A percentile compares a stretch with the other conserved stretches of the same genome.
Conservation (phyloP, 1,140 invertebrate genomes). For the Pseudomyrmex cubaensis region DNA sequence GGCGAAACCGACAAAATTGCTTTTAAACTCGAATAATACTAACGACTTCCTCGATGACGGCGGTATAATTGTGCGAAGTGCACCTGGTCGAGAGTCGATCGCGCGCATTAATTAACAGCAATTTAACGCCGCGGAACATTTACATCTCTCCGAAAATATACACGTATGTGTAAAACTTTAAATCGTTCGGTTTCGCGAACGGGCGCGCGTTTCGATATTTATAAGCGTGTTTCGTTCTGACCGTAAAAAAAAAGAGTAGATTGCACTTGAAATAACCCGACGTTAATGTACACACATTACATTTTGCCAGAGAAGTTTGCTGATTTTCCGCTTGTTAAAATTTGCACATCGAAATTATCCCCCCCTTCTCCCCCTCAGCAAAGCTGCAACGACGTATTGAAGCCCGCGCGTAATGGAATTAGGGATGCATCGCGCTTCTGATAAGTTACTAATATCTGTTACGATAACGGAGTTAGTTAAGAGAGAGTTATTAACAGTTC, state of each 20-base stretch:
- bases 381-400: background rate
- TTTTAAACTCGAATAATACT: conserved; percentile 21
- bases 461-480: background rate
- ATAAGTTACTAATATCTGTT: conserved; percentile 9
- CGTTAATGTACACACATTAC: conserved; percentile 5
- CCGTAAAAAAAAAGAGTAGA: too few relatives aligned
- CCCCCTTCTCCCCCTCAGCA: too few relatives aligned
- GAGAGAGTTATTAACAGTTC: conserved; percentile 14
- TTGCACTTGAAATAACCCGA: background rate
- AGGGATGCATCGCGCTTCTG: background rate
- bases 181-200: background rate
- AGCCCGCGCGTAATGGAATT: background rate
- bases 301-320: background rate
- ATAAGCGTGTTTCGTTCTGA: too few relatives aligned
- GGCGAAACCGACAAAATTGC: conserved; percentile 54
- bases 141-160: conserved; percentile 30
- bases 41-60: conserved; percentile 35
- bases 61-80: conserved; percentile 36
- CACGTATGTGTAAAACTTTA: conserved; percentile 5
- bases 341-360: conserved; percentile 17
- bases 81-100: conserved; percentile 37
- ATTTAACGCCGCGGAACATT: conserved; percentile 21
- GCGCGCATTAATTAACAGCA: conserved; percentile 62
- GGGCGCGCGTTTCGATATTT: background rate
- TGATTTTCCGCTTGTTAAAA: conserved; percentile 8